phyloP scores from a whole-genome alignment of 2,797 vertebrate genomes.

The Centropyge bicolor region DNA sequence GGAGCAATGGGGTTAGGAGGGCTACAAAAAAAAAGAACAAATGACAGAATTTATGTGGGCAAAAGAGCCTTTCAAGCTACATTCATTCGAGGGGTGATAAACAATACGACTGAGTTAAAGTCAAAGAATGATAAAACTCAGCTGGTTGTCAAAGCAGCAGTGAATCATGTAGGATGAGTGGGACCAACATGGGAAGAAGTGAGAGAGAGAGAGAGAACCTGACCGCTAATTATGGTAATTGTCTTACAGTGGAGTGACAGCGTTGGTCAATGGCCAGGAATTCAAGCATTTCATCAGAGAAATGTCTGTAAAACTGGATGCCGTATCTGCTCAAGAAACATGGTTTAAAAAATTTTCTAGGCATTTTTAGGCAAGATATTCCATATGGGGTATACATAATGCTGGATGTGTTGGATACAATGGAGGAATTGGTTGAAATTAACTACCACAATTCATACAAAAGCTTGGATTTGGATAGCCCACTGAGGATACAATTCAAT shows the following conservation, averaged over 20 bases:
- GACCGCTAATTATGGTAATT: too few species aligned
- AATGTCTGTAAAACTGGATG: too few species aligned
- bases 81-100: not conserved
- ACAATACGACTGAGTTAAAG: not conserved
- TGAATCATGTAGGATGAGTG: not conserved
- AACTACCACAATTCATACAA: not conserved
- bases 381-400: too few species aligned
- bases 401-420: not conserved
- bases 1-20: not conserved
- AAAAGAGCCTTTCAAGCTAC: not conserved
- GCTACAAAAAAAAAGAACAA: not conserved
- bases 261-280: too few species aligned
- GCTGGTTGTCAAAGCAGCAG: not conserved
- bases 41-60: not conserved
- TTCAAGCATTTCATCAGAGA: too few species aligned
- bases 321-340: too few species aligned
- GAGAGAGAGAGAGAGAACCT: too few species aligned
- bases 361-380: too few species aligned
- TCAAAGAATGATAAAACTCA: not conserved
- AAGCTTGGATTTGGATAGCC: not conserved
- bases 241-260: too few species aligned
- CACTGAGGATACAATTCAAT: too few species aligned
- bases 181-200: not conserved
- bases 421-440: not conserved
- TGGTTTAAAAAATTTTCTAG: too few species aligned